Conservation (phyloP, 2,888 invertebrate genomes). For the Imbricaverruca yamaguchii region DNA sequence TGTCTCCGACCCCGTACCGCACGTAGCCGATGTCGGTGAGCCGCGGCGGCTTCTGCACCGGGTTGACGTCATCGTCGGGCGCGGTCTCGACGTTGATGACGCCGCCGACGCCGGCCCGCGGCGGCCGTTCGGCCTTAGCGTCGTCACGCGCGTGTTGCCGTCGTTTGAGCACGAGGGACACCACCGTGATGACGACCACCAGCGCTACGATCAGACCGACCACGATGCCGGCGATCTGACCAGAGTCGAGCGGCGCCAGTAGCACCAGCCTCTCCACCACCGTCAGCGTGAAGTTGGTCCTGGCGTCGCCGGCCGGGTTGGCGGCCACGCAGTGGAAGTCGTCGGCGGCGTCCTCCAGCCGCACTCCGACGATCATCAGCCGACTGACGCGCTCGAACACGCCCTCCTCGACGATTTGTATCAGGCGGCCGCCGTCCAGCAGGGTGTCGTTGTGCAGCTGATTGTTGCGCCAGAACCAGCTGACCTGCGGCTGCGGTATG, state of each 20-base stretch:
- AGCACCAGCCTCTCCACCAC: conserved; percentile 28
- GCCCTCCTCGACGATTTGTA: conserved; percentile 28
- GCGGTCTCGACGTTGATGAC: conserved; percentile 12
- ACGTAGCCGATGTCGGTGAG: conserved; percentile 27
- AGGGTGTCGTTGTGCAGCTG: conserved; percentile 30
- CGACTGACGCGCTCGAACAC: conserved; percentile 56
- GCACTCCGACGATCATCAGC: conserved; percentile 68
- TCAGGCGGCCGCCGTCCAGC: conserved; percentile 53
- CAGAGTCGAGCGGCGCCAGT: conserved; percentile 28
- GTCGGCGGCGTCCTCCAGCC: conserved; percentile 71
- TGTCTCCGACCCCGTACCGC: neutral
- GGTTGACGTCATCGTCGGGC: conserved; percentile 26
- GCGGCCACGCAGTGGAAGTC: conserved; percentile 71
- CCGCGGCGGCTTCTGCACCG: conserved; percentile 33
- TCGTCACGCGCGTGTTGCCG: conserved; percentile 2
- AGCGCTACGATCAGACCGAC: conserved; percentile 30
- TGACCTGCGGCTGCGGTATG: conserved; percentile 67
- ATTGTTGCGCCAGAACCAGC: conserved; percentile 37
- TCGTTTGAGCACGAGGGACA: conserved; percentile 27
- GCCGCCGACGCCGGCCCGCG: conserved; percentile 24
- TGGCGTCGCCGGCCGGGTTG: conserved; percentile 70
- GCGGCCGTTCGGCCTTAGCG: conserved; percentile 26
- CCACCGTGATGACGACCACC: conserved; percentile 27
- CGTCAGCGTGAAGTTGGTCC: conserved; percentile 69
- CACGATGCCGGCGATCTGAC: conserved; percentile 32